Evolutionary conservation across 2,797 vertebrate genomes (phyloP), one percentile per base, ranked within the genome.

Genomic region (Malurus leucopterus): DNA sequence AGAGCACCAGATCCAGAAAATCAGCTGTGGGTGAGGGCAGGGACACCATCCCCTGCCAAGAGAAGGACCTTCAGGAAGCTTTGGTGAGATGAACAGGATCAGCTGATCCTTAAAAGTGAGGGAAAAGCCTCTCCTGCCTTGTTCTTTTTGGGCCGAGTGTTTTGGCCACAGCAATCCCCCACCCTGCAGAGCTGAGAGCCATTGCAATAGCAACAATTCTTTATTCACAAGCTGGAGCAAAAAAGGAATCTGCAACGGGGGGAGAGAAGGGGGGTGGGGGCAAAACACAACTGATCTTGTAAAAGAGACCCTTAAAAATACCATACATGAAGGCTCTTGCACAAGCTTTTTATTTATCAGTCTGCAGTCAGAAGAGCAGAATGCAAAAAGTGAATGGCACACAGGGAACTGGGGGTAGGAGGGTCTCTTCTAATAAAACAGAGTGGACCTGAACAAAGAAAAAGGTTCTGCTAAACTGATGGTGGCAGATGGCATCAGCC

Each of bases 401-500:
- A 40, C 18, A 0, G 82, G 65, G 58, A 85, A 49, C 38, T 4
- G 46, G 74, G 61, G 84, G 71, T 50, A 51, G 93, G 67, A 93
- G 38, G 75, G 59, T 74, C 81, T 53, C 80, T 68, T 87, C 86
- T 85, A 72, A 78, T 93, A 88, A 93, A 93, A 91, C 76, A 44
- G 61, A 91, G 74, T 6, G 53, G 64, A 70, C 72, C 77, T 91
- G 92, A 95, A 95, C 92, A 93, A 96, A 95, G 93, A 51, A 68
- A 95, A 93, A 88, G 55, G 50, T 53, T 78, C 86, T 91, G 77
- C 93, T 92, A 36, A 88, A 89, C 68, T 14, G 64, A 59, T 85
- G 91, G 89, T 94, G 95, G 94, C 95, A 95, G 93, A 96, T 93
- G 95, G 96, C 95, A 94, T 94, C 94, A 94, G 92, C 91, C 93